A percentile compares a stretch with the other conserved stretches of the same genome.
phyloP scores from a whole-genome alignment of 2,113 vertebrate genomes.

The Antigone vipio region DNA sequence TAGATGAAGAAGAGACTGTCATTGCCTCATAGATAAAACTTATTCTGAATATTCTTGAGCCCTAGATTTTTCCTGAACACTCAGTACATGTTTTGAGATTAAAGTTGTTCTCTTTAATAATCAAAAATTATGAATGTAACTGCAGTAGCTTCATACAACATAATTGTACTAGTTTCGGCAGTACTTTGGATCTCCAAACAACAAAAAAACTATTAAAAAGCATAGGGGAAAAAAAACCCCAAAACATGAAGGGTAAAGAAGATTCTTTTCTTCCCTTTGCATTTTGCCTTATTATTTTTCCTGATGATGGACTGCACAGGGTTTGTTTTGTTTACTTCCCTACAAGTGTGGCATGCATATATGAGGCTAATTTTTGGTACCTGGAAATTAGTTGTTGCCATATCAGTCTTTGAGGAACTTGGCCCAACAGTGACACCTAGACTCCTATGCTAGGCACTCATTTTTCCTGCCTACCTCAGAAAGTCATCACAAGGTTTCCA shows the following conservation, averaged over 20 bases:
- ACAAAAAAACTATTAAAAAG: not conserved
- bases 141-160: not conserved
- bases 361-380: not conserved
- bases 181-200: not conserved
- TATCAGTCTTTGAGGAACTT: not conserved
- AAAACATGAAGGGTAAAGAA: not conserved
- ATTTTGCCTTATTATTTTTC: not conserved
- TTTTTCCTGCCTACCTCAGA: not conserved
- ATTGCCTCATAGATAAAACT: not conserved
- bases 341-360: not conserved
- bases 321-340: not conserved
- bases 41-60: constrained; percentile 24
- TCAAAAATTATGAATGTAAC: constrained; percentile 13
- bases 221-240: not conserved
- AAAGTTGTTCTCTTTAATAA: not conserved
- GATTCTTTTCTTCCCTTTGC: not conserved
- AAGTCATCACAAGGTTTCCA: not conserved
- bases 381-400: fast-evolving
- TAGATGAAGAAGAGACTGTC: constrained; percentile 22
- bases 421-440: not conserved
- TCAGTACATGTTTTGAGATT: not conserved
- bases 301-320: not conserved
- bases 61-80: constrained; percentile 38
- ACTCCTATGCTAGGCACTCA: not conserved
- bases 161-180: not conserved